These are phyloP conservation scores for Carapus acus DNA, from an alignment of 2,797 vertebrate species.

Conservation along the genomic window DNA sequence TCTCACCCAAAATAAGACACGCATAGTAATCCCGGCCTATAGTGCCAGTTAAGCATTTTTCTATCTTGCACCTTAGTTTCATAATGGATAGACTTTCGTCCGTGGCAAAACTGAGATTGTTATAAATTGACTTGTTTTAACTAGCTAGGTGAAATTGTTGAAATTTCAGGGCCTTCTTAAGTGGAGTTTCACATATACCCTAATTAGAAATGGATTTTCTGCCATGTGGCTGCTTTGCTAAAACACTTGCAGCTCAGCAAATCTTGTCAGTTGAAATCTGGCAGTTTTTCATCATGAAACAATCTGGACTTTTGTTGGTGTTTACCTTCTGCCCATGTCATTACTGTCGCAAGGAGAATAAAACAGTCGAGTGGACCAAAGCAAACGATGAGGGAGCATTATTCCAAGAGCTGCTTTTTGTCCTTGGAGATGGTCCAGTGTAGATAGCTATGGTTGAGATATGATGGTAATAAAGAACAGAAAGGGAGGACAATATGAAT, in stretches of 20 bases:
- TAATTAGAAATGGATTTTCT: not conserved
- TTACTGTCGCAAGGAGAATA: not conserved
- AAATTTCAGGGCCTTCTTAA: not conserved
- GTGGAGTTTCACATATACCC: not conserved
- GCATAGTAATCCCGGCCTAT: constrained; percentile 19
- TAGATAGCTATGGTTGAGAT: not conserved
- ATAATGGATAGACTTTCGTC: constrained; percentile 8
- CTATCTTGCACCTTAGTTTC: constrained; percentile 14
- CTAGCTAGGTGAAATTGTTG: constrained; percentile 3
- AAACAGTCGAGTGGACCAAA: not conserved
- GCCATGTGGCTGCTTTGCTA: constrained; percentile 1
- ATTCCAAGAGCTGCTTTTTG: constrained; percentile 7
- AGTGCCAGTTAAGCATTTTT: constrained; percentile 28
- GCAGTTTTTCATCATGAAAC: constrained; percentile 9
- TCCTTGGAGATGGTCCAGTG: not conserved
- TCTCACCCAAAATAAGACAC: constrained; percentile 32
- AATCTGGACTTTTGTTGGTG: constrained; percentile 7
- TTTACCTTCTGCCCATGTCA: not conserved
- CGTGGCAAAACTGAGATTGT: constrained; percentile 8
- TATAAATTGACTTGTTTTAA: not conserved
- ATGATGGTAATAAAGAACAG: not conserved
- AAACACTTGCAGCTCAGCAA: constrained; percentile 4
- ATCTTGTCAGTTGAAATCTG: constrained; percentile 1
- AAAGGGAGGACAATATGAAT: not conserved
- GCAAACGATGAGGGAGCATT: constrained; percentile 4